Conservation (phyloP, 2,113 vertebrate genomes). For the Protomyctophum bolini region DNA sequence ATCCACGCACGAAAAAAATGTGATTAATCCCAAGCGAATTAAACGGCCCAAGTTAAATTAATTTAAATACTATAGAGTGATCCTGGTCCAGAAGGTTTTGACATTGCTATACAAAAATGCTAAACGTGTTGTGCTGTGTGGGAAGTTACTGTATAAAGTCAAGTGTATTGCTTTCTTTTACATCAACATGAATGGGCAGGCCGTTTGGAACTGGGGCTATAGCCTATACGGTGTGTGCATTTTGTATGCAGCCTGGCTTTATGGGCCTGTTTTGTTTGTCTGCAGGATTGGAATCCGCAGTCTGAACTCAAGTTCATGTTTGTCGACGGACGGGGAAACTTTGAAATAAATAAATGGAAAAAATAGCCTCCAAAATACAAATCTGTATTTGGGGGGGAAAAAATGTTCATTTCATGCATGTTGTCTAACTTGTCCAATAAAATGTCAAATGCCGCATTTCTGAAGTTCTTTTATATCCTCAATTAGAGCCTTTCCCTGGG, state of each 20-base stretch:
- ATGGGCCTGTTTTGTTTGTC: conserved; percentile 7
- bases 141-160: neutral
- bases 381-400: neutral
- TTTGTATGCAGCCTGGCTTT: conserved; percentile 22
- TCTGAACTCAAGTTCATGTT: conserved; percentile 67
- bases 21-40: neutral
- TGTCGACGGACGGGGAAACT: conserved; percentile 26
- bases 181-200: conserved; percentile 1
- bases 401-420: conserved; percentile 49
- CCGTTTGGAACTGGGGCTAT: conserved; percentile 18
- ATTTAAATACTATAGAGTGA: neutral
- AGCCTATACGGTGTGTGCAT: neutral
- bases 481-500: neutral
- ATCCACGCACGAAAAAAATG: neutral
- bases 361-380: neutral
- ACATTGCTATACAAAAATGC: conserved; percentile 20
- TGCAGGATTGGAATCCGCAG: conserved; percentile 29
- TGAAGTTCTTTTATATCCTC: conserved; percentile 15
- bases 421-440: conserved; percentile 23
- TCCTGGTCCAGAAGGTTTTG: neutral
- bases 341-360: neutral
- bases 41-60: neutral
- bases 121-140: neutral
- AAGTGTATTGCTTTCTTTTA: neutral
- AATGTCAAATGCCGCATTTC: neutral